Percentiles rank a stretch among this genome's conserved stretches.
Evolutionary conservation across 2,888 invertebrate genomes (phyloP).

Genomic region (Neoitamus cyanurus): DNA sequence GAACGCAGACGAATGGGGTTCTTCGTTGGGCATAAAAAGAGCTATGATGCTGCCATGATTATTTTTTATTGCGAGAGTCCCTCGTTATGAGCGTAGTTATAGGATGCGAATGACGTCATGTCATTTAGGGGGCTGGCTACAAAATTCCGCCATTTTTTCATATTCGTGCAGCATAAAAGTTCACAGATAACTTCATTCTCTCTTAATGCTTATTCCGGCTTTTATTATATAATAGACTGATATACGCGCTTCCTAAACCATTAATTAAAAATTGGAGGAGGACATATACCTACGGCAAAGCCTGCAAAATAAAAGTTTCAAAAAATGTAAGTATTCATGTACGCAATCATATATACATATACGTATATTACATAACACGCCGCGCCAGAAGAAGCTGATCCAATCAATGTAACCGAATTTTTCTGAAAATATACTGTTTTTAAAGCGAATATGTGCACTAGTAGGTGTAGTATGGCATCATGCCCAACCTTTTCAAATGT

Average conservation of each 20-base stretch:
- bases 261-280: too few relatives aligned
- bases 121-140: background rate
- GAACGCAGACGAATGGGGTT: constrained; percentile 6
- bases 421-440: too few relatives aligned
- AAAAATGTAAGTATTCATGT: too few relatives aligned
- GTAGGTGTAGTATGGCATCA: too few relatives aligned
- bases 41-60: background rate
- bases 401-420: too few relatives aligned
- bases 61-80: background rate
- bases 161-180: background rate
- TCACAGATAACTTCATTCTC: background rate
- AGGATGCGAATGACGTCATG: background rate
- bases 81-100: background rate
- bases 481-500: too few relatives aligned
- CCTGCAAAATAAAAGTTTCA: too few relatives aligned
- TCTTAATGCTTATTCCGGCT: background rate
- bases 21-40: background rate
- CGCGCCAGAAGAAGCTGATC: too few relatives aligned
- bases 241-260: background rate
- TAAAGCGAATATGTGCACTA: too few relatives aligned
- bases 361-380: too few relatives aligned
- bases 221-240: background rate
- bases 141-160: background rate
- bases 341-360: too few relatives aligned
- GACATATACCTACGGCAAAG: too few relatives aligned